Base-by-base conservation (phyloP, 1,140 invertebrate species). In the Thalassaphorura encarpata region DNA sequence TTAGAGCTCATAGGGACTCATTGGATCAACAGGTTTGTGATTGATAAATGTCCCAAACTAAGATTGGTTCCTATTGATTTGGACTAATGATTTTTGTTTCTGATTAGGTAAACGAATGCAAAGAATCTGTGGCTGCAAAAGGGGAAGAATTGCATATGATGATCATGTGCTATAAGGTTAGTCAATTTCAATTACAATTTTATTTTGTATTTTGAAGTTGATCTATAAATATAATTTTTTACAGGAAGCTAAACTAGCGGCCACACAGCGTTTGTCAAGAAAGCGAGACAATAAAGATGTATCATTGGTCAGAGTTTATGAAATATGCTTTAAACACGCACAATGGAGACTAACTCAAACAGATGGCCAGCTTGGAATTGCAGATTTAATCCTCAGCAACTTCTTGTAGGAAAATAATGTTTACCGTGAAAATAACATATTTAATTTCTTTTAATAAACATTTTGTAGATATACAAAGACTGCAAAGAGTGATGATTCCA, bases 291-390 rank as follows among this genome's bases (percentile, higher is more conserved):
- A 83, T 62, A 79, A 82, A 31, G 79, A 36, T 36, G 67, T 72
- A 0, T 82, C 82, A 2, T 83, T 90, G 29, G 84, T 91, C 8
- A 75, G 92, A 41, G 82, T 89, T 23, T 94, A 93, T 69, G 95
- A 99, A 76, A 96, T 99, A 62, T 97, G 91, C 71, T 98, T 99
- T 70, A 96, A 97, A 72, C 89, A 94, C 70, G 95, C 95, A n/a
- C 86, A 93, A 62, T 99, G 96, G 96, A 73, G 93, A 50, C 78
- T 99, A 24, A 99, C 95, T 0, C 93, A 98, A 72, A 84, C 87
- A 5, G 95, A 99, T 76, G 95, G 96, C 0, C 94, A 97, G 71
- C 81, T 98, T 45, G 94, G 93, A 45, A 92, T 99, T 61, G 87
- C 94, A 2, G 94, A 99, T 76, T 76, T 98, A 36, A 83, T 93